phyloP scores from a whole-genome alignment of 2,888 invertebrate genomes.

The Troilus luridus region DNA sequence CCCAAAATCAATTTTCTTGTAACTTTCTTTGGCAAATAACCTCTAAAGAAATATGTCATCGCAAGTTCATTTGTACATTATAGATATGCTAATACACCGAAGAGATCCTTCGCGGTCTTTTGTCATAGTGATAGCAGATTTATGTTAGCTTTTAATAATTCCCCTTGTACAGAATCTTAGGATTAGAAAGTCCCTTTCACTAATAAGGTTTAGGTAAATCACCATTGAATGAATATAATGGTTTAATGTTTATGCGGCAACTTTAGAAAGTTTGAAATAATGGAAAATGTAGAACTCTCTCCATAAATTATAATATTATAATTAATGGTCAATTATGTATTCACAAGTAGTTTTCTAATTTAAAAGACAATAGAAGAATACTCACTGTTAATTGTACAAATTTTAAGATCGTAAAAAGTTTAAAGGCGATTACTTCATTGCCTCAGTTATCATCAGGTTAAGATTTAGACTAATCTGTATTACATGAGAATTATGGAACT shows the following conservation, averaged over 20 bases:
- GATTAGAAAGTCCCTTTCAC: slow-evolving; percentile 6
- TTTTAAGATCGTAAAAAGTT: background rate
- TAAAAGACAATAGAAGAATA: background rate
- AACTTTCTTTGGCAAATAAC: no score
- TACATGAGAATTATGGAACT: no score
- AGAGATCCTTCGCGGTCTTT: background rate
- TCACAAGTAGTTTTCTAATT: background rate
- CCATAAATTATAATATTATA: background rate
- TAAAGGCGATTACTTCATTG: no score
- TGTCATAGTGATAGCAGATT: background rate
- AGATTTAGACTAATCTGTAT: no score
- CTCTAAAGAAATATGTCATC: no score
- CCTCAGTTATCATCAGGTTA: no score
- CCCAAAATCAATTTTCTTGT: no score
- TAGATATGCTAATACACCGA: background rate
- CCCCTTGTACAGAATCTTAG: background rate
- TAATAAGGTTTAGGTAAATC: background rate
- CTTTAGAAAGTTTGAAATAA: background rate
- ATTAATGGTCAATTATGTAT: background rate
- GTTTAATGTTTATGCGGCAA: background rate
- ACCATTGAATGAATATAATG: background rate
- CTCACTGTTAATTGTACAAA: background rate
- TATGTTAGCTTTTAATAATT: background rate
- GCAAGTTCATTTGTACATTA: no score
- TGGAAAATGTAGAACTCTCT: background rate